A percentile compares a stretch with the other conserved stretches of the same genome.
phyloP scores from a whole-genome alignment of 1,140 invertebrate species.

The Mya arenaria region DNA sequence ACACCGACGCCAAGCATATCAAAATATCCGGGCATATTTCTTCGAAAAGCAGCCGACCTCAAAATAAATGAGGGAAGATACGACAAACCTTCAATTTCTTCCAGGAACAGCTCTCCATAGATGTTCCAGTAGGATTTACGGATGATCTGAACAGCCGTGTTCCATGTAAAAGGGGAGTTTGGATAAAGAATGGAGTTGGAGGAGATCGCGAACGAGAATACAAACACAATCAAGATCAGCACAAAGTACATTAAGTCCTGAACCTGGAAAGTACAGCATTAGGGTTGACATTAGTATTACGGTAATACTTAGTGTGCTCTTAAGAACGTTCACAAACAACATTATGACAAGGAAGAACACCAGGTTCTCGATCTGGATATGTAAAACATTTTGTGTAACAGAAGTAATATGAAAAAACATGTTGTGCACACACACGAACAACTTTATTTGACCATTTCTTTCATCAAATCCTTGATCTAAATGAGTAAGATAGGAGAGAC shows the following conservation, averaged over 20 bases:
- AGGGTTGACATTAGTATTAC: not conserved
- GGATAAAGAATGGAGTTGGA: conserved; percentile 81
- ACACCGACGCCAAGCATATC: too few species aligned
- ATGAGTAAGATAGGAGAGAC: too few species aligned
- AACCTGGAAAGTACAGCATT: conserved; percentile 71
- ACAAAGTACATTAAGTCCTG: conserved; percentile 81
- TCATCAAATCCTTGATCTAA: too few species aligned
- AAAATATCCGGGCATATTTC: not conserved
- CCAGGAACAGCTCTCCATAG: conserved; percentile 81
- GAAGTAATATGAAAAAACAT: not conserved
- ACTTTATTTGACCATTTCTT: not conserved
- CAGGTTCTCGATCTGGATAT: not conserved
- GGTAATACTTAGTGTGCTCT: not conserved
- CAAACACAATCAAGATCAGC: conserved; percentile 82
- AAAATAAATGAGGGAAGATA: not conserved
- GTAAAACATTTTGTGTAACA: not conserved
- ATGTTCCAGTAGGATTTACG: conserved; percentile 82
- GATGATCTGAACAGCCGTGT: conserved; percentile 76
- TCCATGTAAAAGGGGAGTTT: conserved; percentile 69
- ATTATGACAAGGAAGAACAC: not conserved
- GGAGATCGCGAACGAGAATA: conserved; percentile 81
- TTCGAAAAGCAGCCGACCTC: not conserved
- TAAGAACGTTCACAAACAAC: not conserved
- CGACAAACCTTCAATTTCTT: conserved; percentile 78
- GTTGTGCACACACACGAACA: not conserved